These are phyloP conservation scores for Sarcophilus harrisii DNA, from an alignment of 2,797 vertebrate genomes.

Conservation along the genomic window DNA sequence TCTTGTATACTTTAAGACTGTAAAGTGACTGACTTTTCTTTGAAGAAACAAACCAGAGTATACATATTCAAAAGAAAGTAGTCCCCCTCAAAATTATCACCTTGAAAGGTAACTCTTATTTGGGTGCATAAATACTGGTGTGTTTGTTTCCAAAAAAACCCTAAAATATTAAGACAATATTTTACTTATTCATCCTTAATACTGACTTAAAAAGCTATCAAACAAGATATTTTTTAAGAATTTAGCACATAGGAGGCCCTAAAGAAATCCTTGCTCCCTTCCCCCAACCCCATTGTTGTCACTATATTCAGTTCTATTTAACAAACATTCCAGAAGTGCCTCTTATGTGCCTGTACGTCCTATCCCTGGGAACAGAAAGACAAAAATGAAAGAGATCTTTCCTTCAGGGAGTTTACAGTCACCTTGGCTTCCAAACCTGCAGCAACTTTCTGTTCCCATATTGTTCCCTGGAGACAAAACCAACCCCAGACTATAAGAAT, in stretches of 20 bases:
- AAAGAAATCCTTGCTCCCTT: neutral
- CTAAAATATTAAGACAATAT: neutral
- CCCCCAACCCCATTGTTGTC: neutral
- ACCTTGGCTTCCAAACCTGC: neutral
- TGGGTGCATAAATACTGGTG: neutral
- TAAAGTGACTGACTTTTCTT: slow-evolving; percentile 6
- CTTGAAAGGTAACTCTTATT: neutral
- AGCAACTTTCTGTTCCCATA: neutral
- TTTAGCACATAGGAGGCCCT: neutral
- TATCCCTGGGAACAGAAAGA: neutral
- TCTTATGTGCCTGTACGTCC: neutral
- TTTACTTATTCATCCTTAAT: neutral
- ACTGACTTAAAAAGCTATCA: neutral
- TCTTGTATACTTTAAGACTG: slow-evolving; percentile 1
- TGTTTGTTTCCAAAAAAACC: neutral
- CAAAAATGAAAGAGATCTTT: neutral
- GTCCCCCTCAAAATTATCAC: neutral
- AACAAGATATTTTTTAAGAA: neutral
- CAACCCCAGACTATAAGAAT: neutral
- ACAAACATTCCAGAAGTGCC: neutral
- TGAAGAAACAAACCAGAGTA: neutral
- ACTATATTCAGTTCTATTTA: neutral
- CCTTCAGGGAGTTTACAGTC: neutral
- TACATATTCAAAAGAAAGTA: neutral
- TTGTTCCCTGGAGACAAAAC: slow-evolving; percentile 42